Base-by-base conservation (phyloP, 2,113 vertebrate species). In the Zapus hudsonius region DNA sequence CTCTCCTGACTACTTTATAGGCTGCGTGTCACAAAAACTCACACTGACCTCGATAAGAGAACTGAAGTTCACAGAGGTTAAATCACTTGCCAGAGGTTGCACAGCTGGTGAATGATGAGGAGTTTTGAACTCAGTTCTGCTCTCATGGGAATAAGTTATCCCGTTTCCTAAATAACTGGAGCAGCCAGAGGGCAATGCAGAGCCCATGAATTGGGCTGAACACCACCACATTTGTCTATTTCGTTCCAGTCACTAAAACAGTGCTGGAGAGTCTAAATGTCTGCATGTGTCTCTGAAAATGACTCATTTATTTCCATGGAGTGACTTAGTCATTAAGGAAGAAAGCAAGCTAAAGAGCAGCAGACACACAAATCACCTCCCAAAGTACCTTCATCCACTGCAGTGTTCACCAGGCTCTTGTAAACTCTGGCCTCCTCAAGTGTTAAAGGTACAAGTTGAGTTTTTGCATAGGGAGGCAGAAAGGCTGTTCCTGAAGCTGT, bases 241-340 rank as follows among this genome's bases (percentile, higher is more conserved):
- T 95, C 89, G 95, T 87, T 94, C 25, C n/a, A 87, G 93, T 95
- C 85, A 61, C 91, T 87, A 82, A 90, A 91, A 90, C 74, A 55
- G 67, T 63, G 19, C n/a, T 93, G 44, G n/a, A 52, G 78, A 94
- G 42, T 76, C 78, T n/a, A 22, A 61, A 75, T 40, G 93, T 80
- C 87, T 87, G 27, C 67, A 73, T 66, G 73, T 87, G 73, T 84
- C 93, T 95, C 73, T 84, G 70, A 33, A 91, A 96, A 91, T 79
- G 84, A 87, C 84, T 91, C 94, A 86, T 96, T 96, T 95, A 84
- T 96, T 93, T 95, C 75, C 93, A 93, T 67, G 81, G 69, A 95
- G 64, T 67, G 93, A 96, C 76, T 91, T 92, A 67, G 81, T 81
- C 87, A 82, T 92, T 89, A 91, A 91, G 67, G 87, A 91, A 36